Conservation (phyloP, 2,113 vertebrate species). For the Anolis sagrei region DNA sequence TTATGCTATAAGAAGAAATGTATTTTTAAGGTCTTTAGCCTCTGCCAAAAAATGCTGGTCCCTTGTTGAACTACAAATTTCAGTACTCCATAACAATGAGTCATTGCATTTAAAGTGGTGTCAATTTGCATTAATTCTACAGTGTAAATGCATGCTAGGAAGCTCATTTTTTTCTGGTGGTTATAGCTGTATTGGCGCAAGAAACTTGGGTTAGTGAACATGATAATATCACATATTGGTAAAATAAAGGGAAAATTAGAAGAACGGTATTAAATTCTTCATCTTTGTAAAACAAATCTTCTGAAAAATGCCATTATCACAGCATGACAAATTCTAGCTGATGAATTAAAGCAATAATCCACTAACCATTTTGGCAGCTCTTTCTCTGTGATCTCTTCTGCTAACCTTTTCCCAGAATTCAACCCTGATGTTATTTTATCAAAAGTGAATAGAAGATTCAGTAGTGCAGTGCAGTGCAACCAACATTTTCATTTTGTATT, state of each 20-base stretch:
- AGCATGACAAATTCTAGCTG: not conserved
- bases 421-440: not conserved
- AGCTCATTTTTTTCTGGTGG: no score
- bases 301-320: not conserved
- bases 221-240: no score
- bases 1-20: no score
- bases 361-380: not conserved
- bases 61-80: no score
- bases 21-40: no score
- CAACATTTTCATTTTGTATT: not conserved
- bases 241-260: not conserved
- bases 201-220: no score
- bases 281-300: constrained; percentile 2
- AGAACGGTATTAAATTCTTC: constrained; percentile 7
- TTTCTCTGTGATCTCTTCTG: not conserved
- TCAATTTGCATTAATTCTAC: no score
- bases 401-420: not conserved
- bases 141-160: no score
- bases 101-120: no score
- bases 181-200: no score
- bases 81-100: no score
- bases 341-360: constrained; percentile 16
- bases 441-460: not conserved
- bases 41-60: no score
- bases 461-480: not conserved